Conservation (phyloP, 92 coral and sea anemone species). For the Phenganax stokvisi region DNA sequence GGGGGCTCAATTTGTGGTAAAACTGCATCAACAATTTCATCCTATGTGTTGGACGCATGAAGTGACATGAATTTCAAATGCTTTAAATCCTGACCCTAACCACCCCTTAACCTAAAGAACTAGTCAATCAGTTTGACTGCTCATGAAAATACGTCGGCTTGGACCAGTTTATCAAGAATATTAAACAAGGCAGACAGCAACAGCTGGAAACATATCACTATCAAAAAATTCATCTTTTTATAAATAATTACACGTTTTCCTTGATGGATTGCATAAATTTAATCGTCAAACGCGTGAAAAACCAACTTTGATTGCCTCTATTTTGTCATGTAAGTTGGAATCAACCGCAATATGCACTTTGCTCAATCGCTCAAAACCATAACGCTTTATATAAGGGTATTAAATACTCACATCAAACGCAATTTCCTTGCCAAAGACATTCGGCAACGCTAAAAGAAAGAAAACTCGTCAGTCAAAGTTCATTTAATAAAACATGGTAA, state of each 20-base stretch:
- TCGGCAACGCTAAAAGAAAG: constrained; percentile 17
- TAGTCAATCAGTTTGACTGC: too few relatives aligned
- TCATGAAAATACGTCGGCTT: background rate
- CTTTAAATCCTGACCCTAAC: too few relatives aligned
- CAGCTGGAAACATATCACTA: constrained; percentile 7
- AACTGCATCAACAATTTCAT: constrained; percentile 3
- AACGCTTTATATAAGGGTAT: background rate
- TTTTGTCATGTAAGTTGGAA: background rate
- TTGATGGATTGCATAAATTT: background rate
- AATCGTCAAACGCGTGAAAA: background rate
- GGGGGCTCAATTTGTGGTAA: background rate
- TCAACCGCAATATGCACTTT: background rate
- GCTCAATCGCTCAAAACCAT: background rate
- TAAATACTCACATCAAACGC: constrained; percentile 2
- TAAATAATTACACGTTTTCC: background rate
- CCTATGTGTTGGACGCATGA: background rate
- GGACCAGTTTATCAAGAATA: constrained; percentile 3
- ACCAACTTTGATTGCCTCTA: background rate
- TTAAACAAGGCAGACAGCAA: background rate
- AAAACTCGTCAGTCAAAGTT: background rate
- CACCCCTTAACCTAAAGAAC: too few relatives aligned
- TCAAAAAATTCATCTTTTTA: constrained; percentile 2
- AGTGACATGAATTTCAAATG: background rate
- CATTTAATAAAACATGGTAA: background rate
- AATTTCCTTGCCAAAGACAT: constrained; percentile 10